phyloP scores from a whole-genome alignment of 1,140 invertebrate species.

The Choristoneura fumiferana region DNA sequence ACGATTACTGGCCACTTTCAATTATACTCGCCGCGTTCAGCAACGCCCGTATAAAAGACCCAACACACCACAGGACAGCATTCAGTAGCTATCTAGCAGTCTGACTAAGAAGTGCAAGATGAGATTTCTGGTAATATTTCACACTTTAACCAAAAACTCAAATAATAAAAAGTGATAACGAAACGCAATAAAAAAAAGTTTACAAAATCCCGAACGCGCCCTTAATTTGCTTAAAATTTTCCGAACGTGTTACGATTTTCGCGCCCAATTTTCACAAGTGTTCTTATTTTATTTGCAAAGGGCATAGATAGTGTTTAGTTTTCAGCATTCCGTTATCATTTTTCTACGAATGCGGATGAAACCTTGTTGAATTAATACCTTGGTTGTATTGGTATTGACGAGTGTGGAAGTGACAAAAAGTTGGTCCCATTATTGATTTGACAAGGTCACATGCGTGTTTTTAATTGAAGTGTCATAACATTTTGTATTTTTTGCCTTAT shows the following conservation, averaged over 20 bases:
- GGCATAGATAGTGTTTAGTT: neutral
- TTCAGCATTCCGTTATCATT: constrained; percentile 11
- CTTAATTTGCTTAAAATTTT: neutral
- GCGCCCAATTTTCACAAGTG: neutral
- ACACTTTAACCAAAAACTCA: constrained; percentile 20
- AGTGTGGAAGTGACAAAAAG: constrained; percentile 1
- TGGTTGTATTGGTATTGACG: neutral
- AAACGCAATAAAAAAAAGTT: constrained; percentile 14
- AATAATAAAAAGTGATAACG: constrained; percentile 29
- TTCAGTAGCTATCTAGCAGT: constrained; percentile 74
- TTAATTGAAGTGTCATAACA: neutral
- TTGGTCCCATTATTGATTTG: neutral
- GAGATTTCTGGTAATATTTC: constrained; percentile 67
- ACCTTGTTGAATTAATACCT: neutral
- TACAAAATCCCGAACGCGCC: neutral
- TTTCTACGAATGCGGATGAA: constrained; percentile 1
- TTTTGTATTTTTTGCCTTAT: neutral
- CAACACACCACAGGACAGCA: constrained; percentile 36
- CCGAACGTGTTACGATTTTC: neutral
- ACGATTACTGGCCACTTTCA: constrained; percentile 50
- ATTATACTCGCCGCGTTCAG: constrained; percentile 34
- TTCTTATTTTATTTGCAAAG: neutral
- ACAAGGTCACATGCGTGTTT: constrained; percentile 9
- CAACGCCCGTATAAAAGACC: constrained; percentile 59
- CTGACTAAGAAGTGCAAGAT: constrained; percentile 73